These are phyloP conservation scores for Xanthostigma xanthostigma DNA, from an alignment of 2,888 invertebrate species.

Conservation along the genomic window DNA sequence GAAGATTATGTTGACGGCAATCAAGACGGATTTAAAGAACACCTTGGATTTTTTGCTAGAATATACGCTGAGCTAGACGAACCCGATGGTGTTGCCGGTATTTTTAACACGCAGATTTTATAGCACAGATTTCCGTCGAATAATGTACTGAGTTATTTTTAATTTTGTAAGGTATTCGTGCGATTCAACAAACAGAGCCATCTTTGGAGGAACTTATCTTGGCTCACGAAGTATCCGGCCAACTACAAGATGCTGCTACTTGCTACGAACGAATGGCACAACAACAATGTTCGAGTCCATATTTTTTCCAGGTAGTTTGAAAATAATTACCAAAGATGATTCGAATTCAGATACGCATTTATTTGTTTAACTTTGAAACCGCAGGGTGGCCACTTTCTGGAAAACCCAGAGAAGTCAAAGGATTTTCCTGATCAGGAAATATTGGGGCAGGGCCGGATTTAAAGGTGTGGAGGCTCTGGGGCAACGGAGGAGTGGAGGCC, in stretches of 20 bases:
- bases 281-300: slow-evolving; percentile 27
- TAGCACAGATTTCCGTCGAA: background rate
- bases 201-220: slow-evolving; percentile 70
- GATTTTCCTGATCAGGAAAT: no score
- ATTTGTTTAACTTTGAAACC: no score
- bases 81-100: slow-evolving; percentile 76
- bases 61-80: slow-evolving; percentile 82
- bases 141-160: background rate
- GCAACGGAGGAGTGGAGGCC: no score
- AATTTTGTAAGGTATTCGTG: slow-evolving; percentile 39
- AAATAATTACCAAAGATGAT: background rate
- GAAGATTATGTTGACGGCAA: slow-evolving; percentile 54
- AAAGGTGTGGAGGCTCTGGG: no score
- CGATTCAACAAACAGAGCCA: slow-evolving; percentile 59
- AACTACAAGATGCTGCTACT: slow-evolving; percentile 68
- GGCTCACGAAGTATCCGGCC: slow-evolving; percentile 71
- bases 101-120: background rate
- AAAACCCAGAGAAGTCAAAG: no score
- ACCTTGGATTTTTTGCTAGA: slow-evolving; percentile 51
- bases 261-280: slow-evolving; percentile 76
- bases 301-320: slow-evolving; percentile 26
- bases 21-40: slow-evolving; percentile 36
- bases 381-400: no score
- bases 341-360: no score
- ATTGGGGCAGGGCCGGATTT: no score